phyloP scores from a whole-genome alignment of 92 coral and sea anemone species.

The Palythoa caribaeorum region DNA sequence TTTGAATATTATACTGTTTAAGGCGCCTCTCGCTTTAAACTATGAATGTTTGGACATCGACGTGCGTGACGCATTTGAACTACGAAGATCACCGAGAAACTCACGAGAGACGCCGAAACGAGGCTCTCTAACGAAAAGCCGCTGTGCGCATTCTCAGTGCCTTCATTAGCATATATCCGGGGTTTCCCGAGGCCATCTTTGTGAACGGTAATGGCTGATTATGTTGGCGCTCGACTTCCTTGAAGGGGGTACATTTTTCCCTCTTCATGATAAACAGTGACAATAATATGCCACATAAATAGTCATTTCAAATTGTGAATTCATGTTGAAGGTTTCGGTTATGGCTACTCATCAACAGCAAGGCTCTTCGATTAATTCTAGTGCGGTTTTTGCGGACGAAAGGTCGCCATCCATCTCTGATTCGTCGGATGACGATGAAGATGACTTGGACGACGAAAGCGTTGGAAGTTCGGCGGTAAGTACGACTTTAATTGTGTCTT shows the following conservation, averaged over 20 bases:
- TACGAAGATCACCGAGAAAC: slow-evolving; percentile 31
- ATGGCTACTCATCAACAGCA: slow-evolving; percentile 89
- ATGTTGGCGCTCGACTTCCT: slow-evolving; percentile 74
- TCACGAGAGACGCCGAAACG: slow-evolving; percentile 39
- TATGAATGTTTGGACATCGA: slow-evolving; percentile 9
- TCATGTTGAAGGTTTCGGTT: slow-evolving; percentile 55
- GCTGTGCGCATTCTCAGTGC: slow-evolving; percentile 80
- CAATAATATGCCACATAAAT: slow-evolving; percentile 70
- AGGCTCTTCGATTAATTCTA: slow-evolving; percentile 77
- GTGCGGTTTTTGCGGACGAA: slow-evolving; percentile 90
- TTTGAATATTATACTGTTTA: not conserved
- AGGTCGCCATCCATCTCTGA: slow-evolving; percentile 98
- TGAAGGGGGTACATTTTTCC: slow-evolving; percentile 74
- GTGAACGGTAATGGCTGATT: slow-evolving; percentile 85
- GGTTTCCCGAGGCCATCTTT: slow-evolving; percentile 92
- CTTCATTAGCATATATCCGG: slow-evolving; percentile 94
- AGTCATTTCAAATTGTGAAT: slow-evolving; percentile 23
- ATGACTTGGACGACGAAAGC: slow-evolving; percentile 91
- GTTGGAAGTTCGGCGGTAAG: slow-evolving; percentile 93
- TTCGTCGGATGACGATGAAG: slow-evolving; percentile 97
- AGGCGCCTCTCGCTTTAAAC: not conserved
- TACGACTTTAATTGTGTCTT: slow-evolving; percentile 26
- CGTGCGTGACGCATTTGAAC: slow-evolving; percentile 31
- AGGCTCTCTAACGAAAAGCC: slow-evolving; percentile 22
- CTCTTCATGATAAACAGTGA: slow-evolving; percentile 62